Evolutionary conservation across 30 jellyfish, hydroid and myxozoan species (phyloP).

Genomic region (Cassiopea xamachana): DNA sequence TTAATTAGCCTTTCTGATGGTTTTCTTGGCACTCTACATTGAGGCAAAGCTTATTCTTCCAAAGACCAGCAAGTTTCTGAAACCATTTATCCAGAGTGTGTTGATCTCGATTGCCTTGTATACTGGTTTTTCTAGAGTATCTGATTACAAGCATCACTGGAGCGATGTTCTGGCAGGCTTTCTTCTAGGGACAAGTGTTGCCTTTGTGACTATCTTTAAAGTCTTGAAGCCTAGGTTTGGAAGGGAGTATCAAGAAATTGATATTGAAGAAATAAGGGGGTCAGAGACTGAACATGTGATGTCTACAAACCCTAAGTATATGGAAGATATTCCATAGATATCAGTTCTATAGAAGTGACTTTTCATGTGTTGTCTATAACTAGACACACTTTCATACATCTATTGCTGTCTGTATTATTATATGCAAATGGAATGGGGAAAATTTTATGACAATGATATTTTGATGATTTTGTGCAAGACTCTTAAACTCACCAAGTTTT

Average conservation of each 20-base stretch:
- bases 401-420: too few species aligned
- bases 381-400: too few species aligned
- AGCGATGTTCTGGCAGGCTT: constrained; percentile 88
- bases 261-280: background rate
- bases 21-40: constrained; percentile 70
- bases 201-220: constrained; percentile 45
- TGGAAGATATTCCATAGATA: constrained; percentile 10
- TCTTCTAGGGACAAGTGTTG: constrained; percentile 61
- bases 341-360: background rate
- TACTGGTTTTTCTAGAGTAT: constrained; percentile 83
- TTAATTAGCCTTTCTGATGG: constrained; percentile 45
- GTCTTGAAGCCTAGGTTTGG: constrained; percentile 37
- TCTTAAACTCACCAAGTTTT: too few species aligned
- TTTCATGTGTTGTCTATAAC: background rate
- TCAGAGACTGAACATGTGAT: constrained; percentile 7
- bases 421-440: too few species aligned
- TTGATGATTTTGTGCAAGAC: too few species aligned
- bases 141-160: constrained; percentile 92
- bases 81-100: constrained; percentile 60
- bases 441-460: too few species aligned
- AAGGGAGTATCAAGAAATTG: background rate
- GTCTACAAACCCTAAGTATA: background rate
- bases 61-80: constrained; percentile 53
- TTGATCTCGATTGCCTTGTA: constrained; percentile 47
- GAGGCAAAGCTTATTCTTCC: constrained; percentile 55